A percentile compares a stretch with the other conserved stretches of the same genome.
phyloP scores from a whole-genome alignment of 2,888 invertebrate species.

The Plebejus argus region DNA sequence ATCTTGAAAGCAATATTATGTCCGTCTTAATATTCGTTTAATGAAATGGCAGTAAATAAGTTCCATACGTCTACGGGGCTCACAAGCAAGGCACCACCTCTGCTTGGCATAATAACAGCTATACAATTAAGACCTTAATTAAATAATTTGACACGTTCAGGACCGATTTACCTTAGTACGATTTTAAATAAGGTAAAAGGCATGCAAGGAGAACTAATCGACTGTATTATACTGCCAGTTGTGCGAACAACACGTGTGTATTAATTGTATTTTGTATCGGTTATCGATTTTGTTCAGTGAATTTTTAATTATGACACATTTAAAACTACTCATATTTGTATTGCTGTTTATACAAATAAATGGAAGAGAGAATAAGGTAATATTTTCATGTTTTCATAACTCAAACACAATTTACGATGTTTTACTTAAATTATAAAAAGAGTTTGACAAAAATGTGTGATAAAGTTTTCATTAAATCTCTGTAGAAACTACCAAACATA shows the following conservation, averaged over 20 bases:
- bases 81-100: too few species aligned
- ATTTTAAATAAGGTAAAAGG: background rate
- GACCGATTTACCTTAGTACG: background rate
- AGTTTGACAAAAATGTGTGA: too few species aligned
- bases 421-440: too few species aligned
- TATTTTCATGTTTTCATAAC: background rate
- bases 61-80: too few species aligned
- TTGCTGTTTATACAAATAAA: background rate
- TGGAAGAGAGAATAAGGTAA: background rate
- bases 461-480: too few species aligned
- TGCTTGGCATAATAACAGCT: background rate
- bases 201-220: conserved; percentile 9
- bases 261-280: background rate
- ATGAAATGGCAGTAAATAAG: too few species aligned
- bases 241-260: background rate
- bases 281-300: background rate
- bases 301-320: background rate
- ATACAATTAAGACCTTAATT: background rate
- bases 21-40: too few species aligned
- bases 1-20: too few species aligned
- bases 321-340: background rate
- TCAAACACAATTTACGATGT: too few species aligned
- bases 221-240: background rate
- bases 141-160: background rate
- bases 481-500: too few species aligned